Base-by-base conservation (phyloP, 2,113 vertebrate species). In the Andinoacara biseriatus region DNA sequence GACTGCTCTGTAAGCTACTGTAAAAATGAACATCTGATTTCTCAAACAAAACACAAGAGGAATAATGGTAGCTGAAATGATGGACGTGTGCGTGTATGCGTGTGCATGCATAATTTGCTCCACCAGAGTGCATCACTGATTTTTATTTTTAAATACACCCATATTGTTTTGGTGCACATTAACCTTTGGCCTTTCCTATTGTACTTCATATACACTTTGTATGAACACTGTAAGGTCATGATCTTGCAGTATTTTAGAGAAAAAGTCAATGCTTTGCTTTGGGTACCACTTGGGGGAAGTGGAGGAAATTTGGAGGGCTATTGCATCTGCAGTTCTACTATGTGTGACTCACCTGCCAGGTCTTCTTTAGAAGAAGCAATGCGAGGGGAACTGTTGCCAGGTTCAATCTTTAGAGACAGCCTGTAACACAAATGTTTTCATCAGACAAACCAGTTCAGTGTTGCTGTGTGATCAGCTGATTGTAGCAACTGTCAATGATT, bases 351-450 rank as follows among this genome's bases (percentile, higher is more conserved):
- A 98, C 97, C 97, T 97, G 97, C 95, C 59, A 98, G 93, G 86
- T 98, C 97, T 96, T 98, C 97, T 92, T 97, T 98, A 76, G 97
- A 98, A 10, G 97, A 97, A 77, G 96, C 96, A 26, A 98, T 95
- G 83, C 97, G 96, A 10, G 97, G 97, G 69, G 97, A 98, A 87
- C 96, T 97, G 94, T 95, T 97, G 87, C 97, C 97, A 22, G 97
- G 97, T 90, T 98, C 97, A 56, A 98, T 98, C 95, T 97, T 96
- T 94, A 98, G 94, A 35, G 97, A 98, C 40, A 98, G 92, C 85
- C 97, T 98, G 95, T 82, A 96, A 96, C 69, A 88, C 61, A 89
- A 81, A 63, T 24, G 18, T 33, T 76, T 78, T 18, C 38, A 59
- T 91, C 31, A 86, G 49, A 76, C 14, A 62, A 49, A 58, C 4